These are phyloP conservation scores for Sanderia malayensis DNA, from an alignment of 30 jellyfish, hydroid and myxozoan genomes.

Conservation along the genomic window DNA sequence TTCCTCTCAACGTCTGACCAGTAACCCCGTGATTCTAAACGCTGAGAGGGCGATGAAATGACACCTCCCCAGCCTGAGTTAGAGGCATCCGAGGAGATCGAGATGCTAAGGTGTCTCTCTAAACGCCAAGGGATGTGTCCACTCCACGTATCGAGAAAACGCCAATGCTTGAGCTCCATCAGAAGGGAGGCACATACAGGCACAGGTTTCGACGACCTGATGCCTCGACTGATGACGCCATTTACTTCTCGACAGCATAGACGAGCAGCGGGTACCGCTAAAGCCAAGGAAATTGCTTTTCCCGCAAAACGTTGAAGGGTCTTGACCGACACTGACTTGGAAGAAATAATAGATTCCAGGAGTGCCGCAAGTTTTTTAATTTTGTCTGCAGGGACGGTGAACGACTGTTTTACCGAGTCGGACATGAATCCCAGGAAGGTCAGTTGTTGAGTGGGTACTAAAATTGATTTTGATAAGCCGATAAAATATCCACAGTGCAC, in stretches of 20 bases:
- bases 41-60: background rate
- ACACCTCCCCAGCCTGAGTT: background rate
- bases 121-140: background rate
- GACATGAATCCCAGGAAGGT: too few species aligned
- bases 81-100: background rate
- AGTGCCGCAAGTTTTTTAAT: background rate
- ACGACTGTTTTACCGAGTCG: background rate
- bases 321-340: background rate
- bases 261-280: background rate
- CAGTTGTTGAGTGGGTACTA: background rate
- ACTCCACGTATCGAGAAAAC: background rate
- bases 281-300: background rate
- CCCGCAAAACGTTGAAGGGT: too few species aligned
- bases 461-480: too few species aligned
- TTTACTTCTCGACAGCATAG: background rate
- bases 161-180: background rate
- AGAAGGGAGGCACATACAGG: background rate
- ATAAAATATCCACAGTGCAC: background rate
- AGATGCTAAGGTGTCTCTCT: background rate
- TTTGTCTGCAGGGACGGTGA: background rate
- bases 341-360: background rate
- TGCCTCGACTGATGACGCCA: background rate
- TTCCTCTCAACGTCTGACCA: too few species aligned
- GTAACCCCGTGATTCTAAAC: background rate
- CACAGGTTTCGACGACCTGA: too few species aligned